Evolutionary conservation across 2,113 vertebrate species (phyloP).

Genomic region (Maccullochella peelii): DNA sequence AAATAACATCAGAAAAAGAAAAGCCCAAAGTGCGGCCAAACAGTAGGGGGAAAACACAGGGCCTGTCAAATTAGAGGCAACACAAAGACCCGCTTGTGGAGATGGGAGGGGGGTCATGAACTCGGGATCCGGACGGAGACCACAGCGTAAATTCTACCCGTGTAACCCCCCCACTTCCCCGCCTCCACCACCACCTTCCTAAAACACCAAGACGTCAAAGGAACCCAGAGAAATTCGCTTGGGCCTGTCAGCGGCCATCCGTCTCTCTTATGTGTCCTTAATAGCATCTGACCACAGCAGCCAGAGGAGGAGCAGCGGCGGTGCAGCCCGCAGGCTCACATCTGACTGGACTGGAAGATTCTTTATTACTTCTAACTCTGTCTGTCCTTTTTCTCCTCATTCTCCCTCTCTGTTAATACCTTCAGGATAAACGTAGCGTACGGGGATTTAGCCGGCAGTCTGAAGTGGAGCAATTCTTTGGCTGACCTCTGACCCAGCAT

Average conservation of each 20-base stretch:
- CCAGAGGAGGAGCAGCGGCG: slow-evolving; percentile 60
- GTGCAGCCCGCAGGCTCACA: slow-evolving; percentile 63
- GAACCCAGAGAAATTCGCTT: slow-evolving; percentile 52
- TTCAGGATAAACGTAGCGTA: slow-evolving; percentile 6
- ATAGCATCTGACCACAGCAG: slow-evolving; percentile 73
- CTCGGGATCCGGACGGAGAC: slow-evolving; percentile 47
- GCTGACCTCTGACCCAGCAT: slow-evolving; percentile 43
- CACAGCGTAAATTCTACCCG: slow-evolving; percentile 49
- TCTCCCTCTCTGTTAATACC: slow-evolving; percentile 15
- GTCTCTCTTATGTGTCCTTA: slow-evolving; percentile 78
- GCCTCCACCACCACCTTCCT: slow-evolving; percentile 46
- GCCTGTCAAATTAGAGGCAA: slow-evolving; percentile 65
- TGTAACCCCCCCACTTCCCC: neutral
- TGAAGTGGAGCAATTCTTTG: slow-evolving; percentile 5
- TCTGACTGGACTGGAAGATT: slow-evolving; percentile 69
- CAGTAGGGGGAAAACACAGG: slow-evolving; percentile 37
- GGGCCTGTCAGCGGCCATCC: slow-evolving; percentile 68
- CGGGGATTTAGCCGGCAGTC: neutral
- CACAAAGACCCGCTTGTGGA: slow-evolving; percentile 70
- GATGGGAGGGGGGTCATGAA: slow-evolving; percentile 68
- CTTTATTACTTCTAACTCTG: slow-evolving; percentile 41
- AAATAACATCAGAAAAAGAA: slow-evolving; percentile 68
- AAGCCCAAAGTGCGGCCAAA: slow-evolving; percentile 33
- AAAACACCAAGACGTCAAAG: slow-evolving; percentile 62
- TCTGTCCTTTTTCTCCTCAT: slow-evolving; percentile 11